Conservation (phyloP, 2,113 vertebrate species). For the Pedionomus torquatus region DNA sequence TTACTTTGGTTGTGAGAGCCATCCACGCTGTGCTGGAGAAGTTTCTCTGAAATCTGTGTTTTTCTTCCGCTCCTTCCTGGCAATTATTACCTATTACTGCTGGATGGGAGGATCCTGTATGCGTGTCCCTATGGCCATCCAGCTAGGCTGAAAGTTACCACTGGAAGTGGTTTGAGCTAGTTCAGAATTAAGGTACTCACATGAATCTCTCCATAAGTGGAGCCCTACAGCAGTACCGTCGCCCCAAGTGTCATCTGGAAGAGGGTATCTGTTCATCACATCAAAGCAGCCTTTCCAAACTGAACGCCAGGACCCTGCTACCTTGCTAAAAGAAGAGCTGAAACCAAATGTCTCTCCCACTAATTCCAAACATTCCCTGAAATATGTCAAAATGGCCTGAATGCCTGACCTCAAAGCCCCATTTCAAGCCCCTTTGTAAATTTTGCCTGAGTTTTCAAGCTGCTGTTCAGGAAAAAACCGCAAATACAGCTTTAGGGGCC, state of each 20-base stretch:
- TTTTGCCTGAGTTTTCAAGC: neutral
- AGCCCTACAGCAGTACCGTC: neutral
- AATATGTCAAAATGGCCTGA: neutral
- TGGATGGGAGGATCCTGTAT: neutral
- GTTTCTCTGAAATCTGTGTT: neutral
- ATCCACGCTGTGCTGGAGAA: neutral
- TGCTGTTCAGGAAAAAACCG: neutral
- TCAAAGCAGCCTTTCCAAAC: neutral
- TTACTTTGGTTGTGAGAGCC: neutral
- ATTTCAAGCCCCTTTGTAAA: neutral
- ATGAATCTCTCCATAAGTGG: neutral
- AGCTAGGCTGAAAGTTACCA: neutral
- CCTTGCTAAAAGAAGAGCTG: neutral
- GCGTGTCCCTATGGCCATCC: neutral
- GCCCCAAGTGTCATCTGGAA: neutral
- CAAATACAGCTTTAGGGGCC: neutral
- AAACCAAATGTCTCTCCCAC: neutral
- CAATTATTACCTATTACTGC: neutral
- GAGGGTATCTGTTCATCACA: neutral
- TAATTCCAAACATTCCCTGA: neutral
- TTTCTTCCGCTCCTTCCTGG: neutral
- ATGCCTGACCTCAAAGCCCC: neutral
- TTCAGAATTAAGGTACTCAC: neutral
- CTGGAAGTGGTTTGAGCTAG: neutral
- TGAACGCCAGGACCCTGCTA: neutral